phyloP scores from a whole-genome alignment of 1,140 invertebrate genomes.

The Sminthurides bifidus region DNA sequence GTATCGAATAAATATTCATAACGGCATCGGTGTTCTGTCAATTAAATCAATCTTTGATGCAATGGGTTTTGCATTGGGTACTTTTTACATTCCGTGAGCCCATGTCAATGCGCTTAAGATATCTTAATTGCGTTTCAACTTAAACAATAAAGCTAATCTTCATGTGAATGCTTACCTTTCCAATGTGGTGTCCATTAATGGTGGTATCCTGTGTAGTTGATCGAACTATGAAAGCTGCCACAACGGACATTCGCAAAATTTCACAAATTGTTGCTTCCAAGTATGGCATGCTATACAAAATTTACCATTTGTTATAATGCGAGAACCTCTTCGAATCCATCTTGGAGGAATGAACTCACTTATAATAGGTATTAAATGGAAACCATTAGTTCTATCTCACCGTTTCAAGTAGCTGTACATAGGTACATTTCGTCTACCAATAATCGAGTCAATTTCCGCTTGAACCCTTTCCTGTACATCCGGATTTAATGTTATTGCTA shows the following conservation, averaged over 20 bases:
- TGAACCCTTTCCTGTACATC: conserved; percentile 40
- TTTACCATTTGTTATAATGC: neutral
- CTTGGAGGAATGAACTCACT: neutral
- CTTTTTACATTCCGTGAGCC: no score
- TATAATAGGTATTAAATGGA: neutral
- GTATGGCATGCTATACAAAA: conserved; percentile 54
- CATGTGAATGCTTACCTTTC: no score
- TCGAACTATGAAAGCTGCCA: conserved; percentile 64
- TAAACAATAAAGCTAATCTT: no score
- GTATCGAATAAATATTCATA: conserved; percentile 77
- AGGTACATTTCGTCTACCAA: conserved; percentile 20
- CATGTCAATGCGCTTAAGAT: no score
- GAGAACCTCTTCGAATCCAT: neutral
- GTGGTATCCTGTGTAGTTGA: conserved; percentile 56
- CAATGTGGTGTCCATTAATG: conserved; percentile 57
- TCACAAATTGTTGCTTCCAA: conserved; percentile 63
- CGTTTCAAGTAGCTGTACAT: conserved; percentile 9
- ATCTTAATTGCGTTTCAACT: no score
- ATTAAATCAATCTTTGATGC: conserved; percentile 48
- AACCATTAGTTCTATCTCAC: neutral
- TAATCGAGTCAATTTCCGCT: conserved; percentile 40
- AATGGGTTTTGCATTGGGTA: no score
- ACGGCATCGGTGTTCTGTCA: conserved; percentile 68
- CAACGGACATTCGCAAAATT: conserved; percentile 61
- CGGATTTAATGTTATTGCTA: conserved; percentile 40